These are phyloP conservation scores for Pogonus chalceus DNA, from an alignment of 1,140 invertebrate species.

Conservation along the genomic window DNA sequence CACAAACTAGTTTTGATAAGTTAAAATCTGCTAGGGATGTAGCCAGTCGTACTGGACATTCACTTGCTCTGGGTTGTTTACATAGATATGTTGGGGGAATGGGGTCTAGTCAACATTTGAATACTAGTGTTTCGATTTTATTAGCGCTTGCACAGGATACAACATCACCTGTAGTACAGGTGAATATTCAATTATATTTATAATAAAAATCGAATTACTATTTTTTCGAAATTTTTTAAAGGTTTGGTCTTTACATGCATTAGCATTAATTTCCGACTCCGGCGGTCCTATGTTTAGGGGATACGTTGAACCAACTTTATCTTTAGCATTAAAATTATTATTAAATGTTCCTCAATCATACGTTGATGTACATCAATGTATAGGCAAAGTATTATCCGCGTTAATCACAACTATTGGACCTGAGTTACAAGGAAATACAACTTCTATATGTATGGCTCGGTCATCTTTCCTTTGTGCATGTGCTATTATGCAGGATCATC, in stretches of 20 bases:
- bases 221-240: conserved; percentile 33
- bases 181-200: conserved; percentile 31
- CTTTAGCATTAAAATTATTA: conserved; percentile 78
- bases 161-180: conserved; percentile 81
- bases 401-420: conserved; percentile 96
- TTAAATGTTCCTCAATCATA: conserved; percentile 79
- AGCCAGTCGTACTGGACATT: conserved; percentile 81
- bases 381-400: conserved; percentile 87
- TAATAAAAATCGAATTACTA: conserved; percentile 9
- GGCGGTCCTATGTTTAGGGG: conserved; percentile 96
- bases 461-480: conserved; percentile 79
- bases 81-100: conserved; percentile 86
- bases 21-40: conserved; percentile 82
- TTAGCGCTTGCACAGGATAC: conserved; percentile 89
- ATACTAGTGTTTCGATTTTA: conserved; percentile 87
- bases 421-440: conserved; percentile 84
- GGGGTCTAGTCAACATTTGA: conserved; percentile 85
- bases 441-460: conserved; percentile 57
- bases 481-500: conserved; percentile 86
- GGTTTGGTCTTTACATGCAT: conserved; percentile 93
- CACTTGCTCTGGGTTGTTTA: conserved; percentile 83
- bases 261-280: conserved; percentile 92
- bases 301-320: conserved; percentile 91
- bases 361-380: conserved; percentile 89
- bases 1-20: conserved; percentile 83